These are phyloP conservation scores for Pomatorhinus ruficollis DNA, from an alignment of 2,113 vertebrate genomes.

Conservation along the genomic window DNA sequence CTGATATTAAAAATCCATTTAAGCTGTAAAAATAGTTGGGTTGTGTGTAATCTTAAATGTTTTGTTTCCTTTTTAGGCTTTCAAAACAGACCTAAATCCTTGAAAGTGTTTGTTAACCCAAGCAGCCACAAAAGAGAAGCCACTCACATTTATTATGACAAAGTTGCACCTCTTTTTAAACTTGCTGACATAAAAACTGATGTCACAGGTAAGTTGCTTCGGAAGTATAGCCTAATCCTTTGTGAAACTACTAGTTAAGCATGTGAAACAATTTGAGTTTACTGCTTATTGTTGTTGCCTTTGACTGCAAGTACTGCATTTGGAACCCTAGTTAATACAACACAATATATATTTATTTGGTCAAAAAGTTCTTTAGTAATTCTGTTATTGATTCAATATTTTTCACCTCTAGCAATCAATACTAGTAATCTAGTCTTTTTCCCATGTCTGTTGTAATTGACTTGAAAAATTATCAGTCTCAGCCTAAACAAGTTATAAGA, in stretches of 20 bases:
- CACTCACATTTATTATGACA: constrained; percentile 83
- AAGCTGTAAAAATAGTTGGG: neutral
- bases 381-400: neutral
- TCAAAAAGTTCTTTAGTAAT: neutral
- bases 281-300: neutral
- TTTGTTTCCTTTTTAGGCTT: constrained; percentile 78
- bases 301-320: neutral
- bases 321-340: neutral
- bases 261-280: neutral
- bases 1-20: neutral
- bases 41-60: neutral
- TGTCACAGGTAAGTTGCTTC: constrained; percentile 84
- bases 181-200: constrained; percentile 89
- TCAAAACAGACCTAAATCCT: constrained; percentile 82
- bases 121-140: constrained; percentile 91
- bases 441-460: neutral
- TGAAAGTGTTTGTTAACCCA: constrained; percentile 96
- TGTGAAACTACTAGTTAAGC: neutral
- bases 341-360: neutral
- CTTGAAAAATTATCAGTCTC: neutral
- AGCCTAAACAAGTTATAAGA: neutral
- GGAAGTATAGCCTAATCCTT: neutral
- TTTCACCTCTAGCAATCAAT: neutral
- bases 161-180: constrained; percentile 92
- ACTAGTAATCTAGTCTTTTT: neutral